phyloP scores from a whole-genome alignment of 2,888 invertebrate species.

The Lasioglossum malachurum region DNA sequence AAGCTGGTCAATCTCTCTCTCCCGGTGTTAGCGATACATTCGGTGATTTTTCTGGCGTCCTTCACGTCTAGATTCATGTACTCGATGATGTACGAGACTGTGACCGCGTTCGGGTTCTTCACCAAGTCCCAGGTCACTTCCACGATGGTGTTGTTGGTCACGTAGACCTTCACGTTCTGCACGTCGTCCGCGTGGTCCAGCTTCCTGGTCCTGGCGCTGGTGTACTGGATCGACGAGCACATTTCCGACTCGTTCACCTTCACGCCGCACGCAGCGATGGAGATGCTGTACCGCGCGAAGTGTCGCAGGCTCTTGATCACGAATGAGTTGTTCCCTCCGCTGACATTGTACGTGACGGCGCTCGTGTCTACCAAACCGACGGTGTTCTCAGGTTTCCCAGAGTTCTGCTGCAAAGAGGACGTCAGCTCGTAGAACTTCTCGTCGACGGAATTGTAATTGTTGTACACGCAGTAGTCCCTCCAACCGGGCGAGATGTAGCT shows the following conservation, averaged over 20 bases:
- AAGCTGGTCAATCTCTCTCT: conserved; percentile 70
- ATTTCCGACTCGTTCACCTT: conserved; percentile 77
- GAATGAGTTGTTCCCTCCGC: conserved; percentile 63
- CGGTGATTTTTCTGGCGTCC: conserved; percentile 79
- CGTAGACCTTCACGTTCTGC: conserved; percentile 66
- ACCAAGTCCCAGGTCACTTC: conserved; percentile 88
- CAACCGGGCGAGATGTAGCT: conserved; percentile 69
- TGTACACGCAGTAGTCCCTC: conserved; percentile 74
- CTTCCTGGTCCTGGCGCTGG: conserved; percentile 84
- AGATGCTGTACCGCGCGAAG: conserved; percentile 87
- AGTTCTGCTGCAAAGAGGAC: conserved; percentile 22
- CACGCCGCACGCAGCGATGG: conserved; percentile 87
- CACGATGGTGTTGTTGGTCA: conserved; percentile 78
- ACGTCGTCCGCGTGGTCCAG: conserved; percentile 84
- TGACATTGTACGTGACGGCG: conserved; percentile 72
- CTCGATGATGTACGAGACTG: conserved; percentile 88
- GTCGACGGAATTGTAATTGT: conserved; percentile 63
- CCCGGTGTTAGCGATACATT: conserved; percentile 86
- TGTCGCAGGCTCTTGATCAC: conserved; percentile 85
- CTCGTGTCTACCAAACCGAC: conserved; percentile 37
- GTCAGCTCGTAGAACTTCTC: conserved; percentile 55
- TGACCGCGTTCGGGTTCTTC: conserved; percentile 88
- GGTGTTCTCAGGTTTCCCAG: not conserved
- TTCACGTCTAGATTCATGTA: conserved; percentile 84
- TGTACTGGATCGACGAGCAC: conserved; percentile 77